phyloP scores from a whole-genome alignment of 2,113 vertebrate genomes.

The Neolamprologus falcicula region DNA sequence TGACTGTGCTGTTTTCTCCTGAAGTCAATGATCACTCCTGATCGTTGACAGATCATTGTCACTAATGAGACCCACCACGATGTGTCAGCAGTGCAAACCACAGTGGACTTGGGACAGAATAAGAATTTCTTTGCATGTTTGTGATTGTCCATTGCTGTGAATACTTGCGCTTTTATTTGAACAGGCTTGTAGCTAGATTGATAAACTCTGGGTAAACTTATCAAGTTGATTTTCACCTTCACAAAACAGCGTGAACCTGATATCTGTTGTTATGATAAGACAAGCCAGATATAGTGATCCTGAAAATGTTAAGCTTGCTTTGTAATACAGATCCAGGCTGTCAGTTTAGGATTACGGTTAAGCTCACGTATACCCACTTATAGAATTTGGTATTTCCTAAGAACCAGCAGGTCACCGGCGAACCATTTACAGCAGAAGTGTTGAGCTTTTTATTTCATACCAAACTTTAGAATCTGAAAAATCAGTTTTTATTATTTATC shows the following conservation, averaged over 20 bases:
- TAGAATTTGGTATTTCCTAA: background rate
- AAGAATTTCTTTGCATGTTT: background rate
- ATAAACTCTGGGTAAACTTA: background rate
- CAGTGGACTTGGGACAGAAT: background rate
- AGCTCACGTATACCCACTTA: no score
- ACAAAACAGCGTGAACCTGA: background rate
- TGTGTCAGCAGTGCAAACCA: background rate
- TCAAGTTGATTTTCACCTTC: background rate
- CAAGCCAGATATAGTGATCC: background rate
- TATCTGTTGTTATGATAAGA: background rate
- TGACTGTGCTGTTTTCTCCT: background rate
- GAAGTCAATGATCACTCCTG: background rate
- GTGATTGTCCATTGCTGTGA: background rate
- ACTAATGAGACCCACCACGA: background rate
- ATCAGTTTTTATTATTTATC: background rate
- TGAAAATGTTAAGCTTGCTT: background rate
- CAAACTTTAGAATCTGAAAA: rapidly evolving
- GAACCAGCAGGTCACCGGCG: background rate
- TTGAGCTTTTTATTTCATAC: background rate
- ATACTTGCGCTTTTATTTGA: rapidly evolving
- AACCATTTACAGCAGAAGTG: background rate
- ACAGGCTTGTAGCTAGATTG: background rate
- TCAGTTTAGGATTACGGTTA: no score
- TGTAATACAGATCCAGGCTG: background rate
- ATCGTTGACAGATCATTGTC: background rate